Evolutionary conservation across 2,797 vertebrate species (phyloP).

Genomic region (Setipinna tenuifilis): DNA sequence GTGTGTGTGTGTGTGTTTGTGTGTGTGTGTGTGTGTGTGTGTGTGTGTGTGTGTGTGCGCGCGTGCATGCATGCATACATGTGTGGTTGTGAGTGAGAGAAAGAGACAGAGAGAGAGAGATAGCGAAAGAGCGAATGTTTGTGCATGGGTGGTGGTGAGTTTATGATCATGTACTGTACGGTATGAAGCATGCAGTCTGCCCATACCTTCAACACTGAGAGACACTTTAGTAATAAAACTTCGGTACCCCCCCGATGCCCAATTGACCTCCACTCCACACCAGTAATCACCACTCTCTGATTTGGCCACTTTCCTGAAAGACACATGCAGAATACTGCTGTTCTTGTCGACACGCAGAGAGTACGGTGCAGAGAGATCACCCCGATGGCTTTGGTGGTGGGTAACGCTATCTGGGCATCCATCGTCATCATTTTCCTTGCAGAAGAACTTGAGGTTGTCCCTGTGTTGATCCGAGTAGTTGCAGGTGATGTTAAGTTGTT

Average conservation of each 20-base stretch:
- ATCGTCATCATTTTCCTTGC: conserved; percentile 7
- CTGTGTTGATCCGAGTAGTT: conserved; percentile 31
- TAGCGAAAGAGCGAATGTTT: too few relatives aligned
- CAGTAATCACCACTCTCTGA: not conserved
- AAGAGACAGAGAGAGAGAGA: too few relatives aligned
- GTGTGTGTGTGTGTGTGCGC: too few relatives aligned
- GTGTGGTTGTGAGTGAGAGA: too few relatives aligned
- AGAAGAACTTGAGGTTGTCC: conserved; percentile 21
- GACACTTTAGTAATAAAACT: not conserved
- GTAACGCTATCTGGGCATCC: not conserved
- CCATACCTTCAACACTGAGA: not conserved
- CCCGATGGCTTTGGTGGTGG: not conserved
- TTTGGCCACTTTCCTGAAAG: not conserved
- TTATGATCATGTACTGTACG: too few relatives aligned
- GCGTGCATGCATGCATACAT: too few relatives aligned
- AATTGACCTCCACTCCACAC: conserved; percentile 19
- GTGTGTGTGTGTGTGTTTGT: too few relatives aligned
- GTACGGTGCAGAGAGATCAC: not conserved
- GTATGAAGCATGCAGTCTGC: too few relatives aligned
- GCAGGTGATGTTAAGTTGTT: conserved; percentile 35
- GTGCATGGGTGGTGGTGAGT: too few relatives aligned
- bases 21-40: too few relatives aligned
- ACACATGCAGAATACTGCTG: not conserved
- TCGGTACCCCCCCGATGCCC: not conserved
- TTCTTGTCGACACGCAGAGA: conserved; percentile 22